Evolutionary conservation across 1,140 invertebrate species (phyloP), one percentile per base, ranked within the genome.

Genomic region (Drosophila pachea): DNA sequence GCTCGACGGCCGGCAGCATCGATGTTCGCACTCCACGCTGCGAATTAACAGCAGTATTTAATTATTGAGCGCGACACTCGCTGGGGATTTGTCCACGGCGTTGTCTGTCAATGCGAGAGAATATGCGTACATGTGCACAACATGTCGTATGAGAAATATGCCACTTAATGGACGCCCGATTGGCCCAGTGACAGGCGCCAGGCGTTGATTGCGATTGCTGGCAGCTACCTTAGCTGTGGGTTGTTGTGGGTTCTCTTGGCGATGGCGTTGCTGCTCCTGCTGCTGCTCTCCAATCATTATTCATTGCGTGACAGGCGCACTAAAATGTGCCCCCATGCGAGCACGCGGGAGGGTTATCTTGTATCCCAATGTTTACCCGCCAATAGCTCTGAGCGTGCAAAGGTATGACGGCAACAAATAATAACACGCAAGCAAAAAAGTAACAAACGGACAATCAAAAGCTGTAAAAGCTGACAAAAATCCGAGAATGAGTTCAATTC

Each of bases 291-390:
- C 81, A 81, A 86, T 77, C 81, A 86, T 86, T 86, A 86, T 86
- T 86, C 82, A 86, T 86, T 81, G 81, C 81, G 82, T 86, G 81
- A 86, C 81, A 86, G 77, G 77, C 82, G 70, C 81, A 66, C 79
- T 74, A 86, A 86, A 22, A 81, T 81, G 81, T 81, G 70, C 74
- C 73, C 54, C 62, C 66, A 63, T 38, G 42, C 35, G 35, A 56
- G 12, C 40, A 36, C 45, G 31, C 48, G 64, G 42, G 32, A 47
- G 33, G 7, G 62, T 32, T 33, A 32, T 49, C 33, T 52, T 64
- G 58, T 49, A 56, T 50, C 7, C 45, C 14, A 14, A 47, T 16
- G 53, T 53, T 48, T 60, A 55, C 49, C 53, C 50, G 45, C 70
- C 79, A 83, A 83, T 83, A 83, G 74, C 66, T 79, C 76, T 73